Conservation (phyloP, 2,797 vertebrate species). For the Sphaeramia orbicularis region DNA sequence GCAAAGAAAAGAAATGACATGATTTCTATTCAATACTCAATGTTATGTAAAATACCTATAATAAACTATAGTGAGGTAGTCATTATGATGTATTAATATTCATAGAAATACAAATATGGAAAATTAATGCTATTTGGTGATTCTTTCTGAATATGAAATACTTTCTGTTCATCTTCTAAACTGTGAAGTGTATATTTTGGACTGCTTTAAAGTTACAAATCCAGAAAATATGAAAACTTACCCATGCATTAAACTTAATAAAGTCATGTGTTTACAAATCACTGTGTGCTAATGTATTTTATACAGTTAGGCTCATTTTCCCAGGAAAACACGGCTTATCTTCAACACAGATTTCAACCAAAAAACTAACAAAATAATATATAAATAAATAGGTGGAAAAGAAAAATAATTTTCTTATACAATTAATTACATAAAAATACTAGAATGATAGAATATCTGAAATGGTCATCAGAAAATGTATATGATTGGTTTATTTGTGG, state of each 20-base stretch:
- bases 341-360: no score
- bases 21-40: not conserved
- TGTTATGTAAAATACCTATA: not conserved
- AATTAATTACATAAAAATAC: no score
- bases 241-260: no score
- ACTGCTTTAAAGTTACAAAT: not conserved
- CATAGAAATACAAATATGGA: constrained; percentile 10
- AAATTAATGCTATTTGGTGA: not conserved
- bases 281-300: not conserved
- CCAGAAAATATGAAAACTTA: not conserved
- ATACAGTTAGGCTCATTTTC: not conserved
- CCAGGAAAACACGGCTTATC: not conserved
- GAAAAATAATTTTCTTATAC: not conserved
- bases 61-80: not conserved
- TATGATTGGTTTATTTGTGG: no score
- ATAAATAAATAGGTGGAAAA: not conserved
- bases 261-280: not conserved
- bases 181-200: not conserved
- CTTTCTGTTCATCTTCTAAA: not conserved
- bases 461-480: no score
- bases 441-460: not conserved
- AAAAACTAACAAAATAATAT: no score
- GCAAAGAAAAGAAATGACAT: constrained; percentile 63
- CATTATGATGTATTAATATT: not conserved
- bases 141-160: not conserved